Percentiles rank a stretch among this genome's conserved stretches.
Evolutionary conservation across 2,888 invertebrate genomes (phyloP).

Genomic region (Chrysolina americana): DNA sequence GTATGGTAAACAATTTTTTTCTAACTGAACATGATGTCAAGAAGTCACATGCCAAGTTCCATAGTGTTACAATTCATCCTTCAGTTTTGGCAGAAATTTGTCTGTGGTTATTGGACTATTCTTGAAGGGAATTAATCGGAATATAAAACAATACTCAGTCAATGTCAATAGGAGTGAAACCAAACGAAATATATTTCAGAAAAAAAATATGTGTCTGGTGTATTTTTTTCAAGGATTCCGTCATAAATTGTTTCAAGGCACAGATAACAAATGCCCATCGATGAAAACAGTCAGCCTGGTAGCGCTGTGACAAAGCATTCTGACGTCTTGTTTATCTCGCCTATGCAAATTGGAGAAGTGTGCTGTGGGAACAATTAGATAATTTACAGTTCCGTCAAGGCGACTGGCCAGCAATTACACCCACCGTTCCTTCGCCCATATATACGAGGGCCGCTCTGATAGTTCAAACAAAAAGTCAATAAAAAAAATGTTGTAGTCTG

Average conservation of each 20-base stretch:
- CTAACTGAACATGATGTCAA: no score
- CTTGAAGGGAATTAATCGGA: no score
- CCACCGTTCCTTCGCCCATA: not conserved
- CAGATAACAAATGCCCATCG: not conserved
- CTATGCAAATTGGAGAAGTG: constrained; percentile 17
- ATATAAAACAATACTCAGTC: no score
- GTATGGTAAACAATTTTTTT: no score
- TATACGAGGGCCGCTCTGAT: not conserved
- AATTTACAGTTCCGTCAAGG: constrained; percentile 19
- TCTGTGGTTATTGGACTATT: no score
- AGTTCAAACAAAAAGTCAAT: not conserved
- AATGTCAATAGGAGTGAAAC: no score
- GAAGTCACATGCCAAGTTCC: no score
- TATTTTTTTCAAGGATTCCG: not conserved
- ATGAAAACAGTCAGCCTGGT: not conserved
- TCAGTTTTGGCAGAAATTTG: no score
- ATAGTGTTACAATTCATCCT: no score
- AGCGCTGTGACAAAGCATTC: not conserved
- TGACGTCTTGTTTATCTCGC: constrained; percentile 24
- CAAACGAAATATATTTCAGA: no score
- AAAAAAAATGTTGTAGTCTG: no score
- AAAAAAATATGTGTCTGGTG: not conserved
- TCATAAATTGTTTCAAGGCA: constrained; percentile 1
- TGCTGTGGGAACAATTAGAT: constrained; percentile 20
- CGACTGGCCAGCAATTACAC: constrained; percentile 15